phyloP scores from a whole-genome alignment of 2,888 invertebrate genomes.

The Coelopa pilipes region DNA sequence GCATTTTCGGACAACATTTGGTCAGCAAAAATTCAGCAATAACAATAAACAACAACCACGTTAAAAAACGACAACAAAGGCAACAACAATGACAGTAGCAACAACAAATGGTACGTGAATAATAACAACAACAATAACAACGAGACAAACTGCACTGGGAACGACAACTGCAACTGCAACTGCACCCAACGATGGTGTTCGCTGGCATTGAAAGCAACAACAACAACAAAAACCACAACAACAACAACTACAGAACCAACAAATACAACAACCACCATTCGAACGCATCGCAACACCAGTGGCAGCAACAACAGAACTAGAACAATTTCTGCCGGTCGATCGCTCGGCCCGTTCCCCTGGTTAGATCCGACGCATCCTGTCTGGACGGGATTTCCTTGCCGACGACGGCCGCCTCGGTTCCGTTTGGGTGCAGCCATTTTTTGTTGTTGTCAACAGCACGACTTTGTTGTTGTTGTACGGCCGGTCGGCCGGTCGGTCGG shows the following conservation, averaged over 20 bases:
- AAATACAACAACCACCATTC: background rate
- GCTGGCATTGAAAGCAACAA: background rate
- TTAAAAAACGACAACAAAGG: too few species aligned
- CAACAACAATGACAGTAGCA: too few species aligned
- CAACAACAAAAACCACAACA: too few species aligned
- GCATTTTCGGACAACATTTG: too few species aligned
- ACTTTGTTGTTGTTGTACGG: background rate
- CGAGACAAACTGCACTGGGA: background rate
- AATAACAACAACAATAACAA: background rate
- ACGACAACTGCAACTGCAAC: too few species aligned
- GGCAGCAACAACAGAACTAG: background rate
- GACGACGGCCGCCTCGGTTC: background rate
- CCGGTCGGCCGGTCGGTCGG: too few species aligned
- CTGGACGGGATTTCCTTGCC: constrained; percentile 50
- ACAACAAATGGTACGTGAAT: background rate
- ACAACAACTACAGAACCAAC: background rate
- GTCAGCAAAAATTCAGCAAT: too few species aligned
- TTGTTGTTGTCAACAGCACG: background rate
- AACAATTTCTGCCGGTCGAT: background rate
- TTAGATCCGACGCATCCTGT: constrained; percentile 41
- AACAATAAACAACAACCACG: too few species aligned
- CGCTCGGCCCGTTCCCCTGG: background rate
- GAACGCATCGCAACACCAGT: background rate
- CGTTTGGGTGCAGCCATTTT: background rate
- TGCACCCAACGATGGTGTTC: too few species aligned